A percentile compares a stretch with the other conserved stretches of the same genome.
phyloP scores from a whole-genome alignment of 2,888 invertebrate species.

The Clusia tigrina region DNA sequence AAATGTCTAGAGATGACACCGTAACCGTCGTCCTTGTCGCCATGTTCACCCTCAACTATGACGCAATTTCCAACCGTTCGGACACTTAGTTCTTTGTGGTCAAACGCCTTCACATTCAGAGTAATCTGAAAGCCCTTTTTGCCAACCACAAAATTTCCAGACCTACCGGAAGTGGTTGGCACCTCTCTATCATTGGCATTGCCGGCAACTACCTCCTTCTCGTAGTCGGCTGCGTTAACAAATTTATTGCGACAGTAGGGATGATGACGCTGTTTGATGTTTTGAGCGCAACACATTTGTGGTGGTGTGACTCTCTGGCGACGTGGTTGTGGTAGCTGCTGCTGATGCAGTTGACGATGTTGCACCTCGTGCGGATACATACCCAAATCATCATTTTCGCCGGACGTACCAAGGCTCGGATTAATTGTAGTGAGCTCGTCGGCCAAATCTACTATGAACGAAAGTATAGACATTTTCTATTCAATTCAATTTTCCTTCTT shows the following conservation, averaged over 20 bases:
- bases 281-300: conserved; percentile 37
- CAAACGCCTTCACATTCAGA: conserved; percentile 75
- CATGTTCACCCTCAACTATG: conserved; percentile 75
- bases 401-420: conserved; percentile 40
- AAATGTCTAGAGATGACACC: conserved; percentile 84
- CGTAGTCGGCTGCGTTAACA: not conserved
- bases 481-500: not conserved
- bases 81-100: conserved; percentile 74
- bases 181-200: conserved; percentile 25
- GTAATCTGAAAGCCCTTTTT: conserved; percentile 76
- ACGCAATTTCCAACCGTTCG: conserved; percentile 73
- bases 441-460: conserved; percentile 45
- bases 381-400: conserved; percentile 37
- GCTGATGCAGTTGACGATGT: conserved; percentile 38
- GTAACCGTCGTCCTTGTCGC: conserved; percentile 75
- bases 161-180: conserved; percentile 26
- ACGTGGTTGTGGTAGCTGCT: conserved; percentile 34
- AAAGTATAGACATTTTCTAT: conserved; percentile 45
- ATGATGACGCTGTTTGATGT: conserved; percentile 36
- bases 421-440: conserved; percentile 45
- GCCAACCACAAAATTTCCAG: conserved; percentile 60
- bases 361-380: conserved; percentile 35
- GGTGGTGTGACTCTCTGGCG: conserved; percentile 36
- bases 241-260: conserved; percentile 39
- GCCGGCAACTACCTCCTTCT: not conserved